These are phyloP conservation scores for Delphinapterus leucas DNA, from an alignment of 2,113 vertebrate species.

Conservation along the genomic window DNA sequence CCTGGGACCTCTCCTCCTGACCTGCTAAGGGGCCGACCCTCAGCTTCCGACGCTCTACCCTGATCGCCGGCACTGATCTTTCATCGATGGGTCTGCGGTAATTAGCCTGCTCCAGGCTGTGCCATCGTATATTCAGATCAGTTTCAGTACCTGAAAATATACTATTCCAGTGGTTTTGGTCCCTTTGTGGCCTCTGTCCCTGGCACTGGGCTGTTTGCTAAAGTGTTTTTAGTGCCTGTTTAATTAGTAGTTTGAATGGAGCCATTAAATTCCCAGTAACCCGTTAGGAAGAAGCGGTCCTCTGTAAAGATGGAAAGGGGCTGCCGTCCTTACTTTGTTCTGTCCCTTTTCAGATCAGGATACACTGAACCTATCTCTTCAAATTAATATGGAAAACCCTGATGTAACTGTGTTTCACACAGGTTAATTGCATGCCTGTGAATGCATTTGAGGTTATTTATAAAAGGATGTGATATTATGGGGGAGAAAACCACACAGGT, in stretches of 20 bases:
- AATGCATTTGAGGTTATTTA: conserved; percentile 56
- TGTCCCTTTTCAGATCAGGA: conserved; percentile 65
- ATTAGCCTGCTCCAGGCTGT: neutral
- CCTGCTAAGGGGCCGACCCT: neutral
- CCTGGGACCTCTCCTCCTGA: neutral
- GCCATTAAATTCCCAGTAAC: conserved; percentile 66
- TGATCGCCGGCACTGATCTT: rapidly evolving
- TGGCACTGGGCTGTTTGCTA: conserved; percentile 64
- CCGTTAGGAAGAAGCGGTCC: conserved; percentile 62
- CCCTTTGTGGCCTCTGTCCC: conserved; percentile 71
- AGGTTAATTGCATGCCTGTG: conserved; percentile 68
- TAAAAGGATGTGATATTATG: conserved; percentile 73
- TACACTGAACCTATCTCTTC: conserved; percentile 66
- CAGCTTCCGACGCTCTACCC: rapidly evolving
- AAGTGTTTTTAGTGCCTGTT: conserved; percentile 81
- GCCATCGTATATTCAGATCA: neutral
- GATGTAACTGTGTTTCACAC: neutral
- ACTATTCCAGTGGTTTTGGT: conserved; percentile 46
- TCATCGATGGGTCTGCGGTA: neutral
- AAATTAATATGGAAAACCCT: conserved; percentile 58
- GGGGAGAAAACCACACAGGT: conserved; percentile 60
- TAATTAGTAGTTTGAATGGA: conserved; percentile 80
- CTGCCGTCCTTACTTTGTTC: conserved; percentile 50
- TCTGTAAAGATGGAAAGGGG: conserved; percentile 58
- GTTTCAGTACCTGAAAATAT: neutral